These are phyloP conservation scores for Erethizon dorsatum DNA, from an alignment of 2,797 vertebrate genomes.

Conservation along the genomic window DNA sequence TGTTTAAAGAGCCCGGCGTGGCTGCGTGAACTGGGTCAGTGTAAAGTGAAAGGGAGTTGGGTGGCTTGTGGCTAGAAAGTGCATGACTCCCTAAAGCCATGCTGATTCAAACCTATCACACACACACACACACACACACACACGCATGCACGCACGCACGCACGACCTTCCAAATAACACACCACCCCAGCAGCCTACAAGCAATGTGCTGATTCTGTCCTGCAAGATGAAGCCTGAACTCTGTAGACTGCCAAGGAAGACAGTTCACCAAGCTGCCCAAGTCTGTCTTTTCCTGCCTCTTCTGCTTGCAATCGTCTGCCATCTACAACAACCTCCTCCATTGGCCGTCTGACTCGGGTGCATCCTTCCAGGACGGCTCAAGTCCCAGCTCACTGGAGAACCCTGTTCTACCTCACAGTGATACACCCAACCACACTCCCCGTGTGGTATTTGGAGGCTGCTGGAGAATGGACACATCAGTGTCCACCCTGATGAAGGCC, in stretches of 20 bases:
- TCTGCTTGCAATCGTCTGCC: neutral
- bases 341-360: neutral
- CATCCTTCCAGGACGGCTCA: neutral
- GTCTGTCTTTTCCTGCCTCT: neutral
- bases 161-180: neutral
- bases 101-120: neutral
- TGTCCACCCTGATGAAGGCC: neutral
- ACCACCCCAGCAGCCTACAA: neutral
- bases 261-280: too few relatives aligned
- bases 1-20: neutral
- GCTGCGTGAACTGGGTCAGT: neutral
- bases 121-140: neutral
- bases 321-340: too few relatives aligned
- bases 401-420: neutral
- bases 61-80: neutral
- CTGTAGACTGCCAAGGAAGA: neutral
- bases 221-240: neutral
- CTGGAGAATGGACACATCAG: neutral
- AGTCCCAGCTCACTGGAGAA: neutral
- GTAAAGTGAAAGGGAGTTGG: rapidly evolving
- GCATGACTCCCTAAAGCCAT: neutral
- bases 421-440: neutral
- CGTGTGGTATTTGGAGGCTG: neutral
- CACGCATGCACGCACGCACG: neutral
- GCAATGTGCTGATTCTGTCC: too few relatives aligned